Conservation (phyloP, 1,140 invertebrate species). For the Anastrepha ludens region DNA sequence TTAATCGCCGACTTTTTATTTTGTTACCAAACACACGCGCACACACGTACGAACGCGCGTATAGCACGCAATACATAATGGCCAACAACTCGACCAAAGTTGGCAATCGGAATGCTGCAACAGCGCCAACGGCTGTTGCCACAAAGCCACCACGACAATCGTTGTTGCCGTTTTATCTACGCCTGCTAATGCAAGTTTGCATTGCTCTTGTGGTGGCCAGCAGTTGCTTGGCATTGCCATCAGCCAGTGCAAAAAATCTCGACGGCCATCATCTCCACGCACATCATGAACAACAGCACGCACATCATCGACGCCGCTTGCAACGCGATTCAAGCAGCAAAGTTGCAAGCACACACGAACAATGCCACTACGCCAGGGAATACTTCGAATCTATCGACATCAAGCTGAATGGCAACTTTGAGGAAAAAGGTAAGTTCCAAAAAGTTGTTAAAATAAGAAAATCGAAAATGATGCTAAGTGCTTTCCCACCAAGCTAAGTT, state of each 20-base stretch:
- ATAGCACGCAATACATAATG: neutral
- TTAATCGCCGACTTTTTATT: too few species aligned
- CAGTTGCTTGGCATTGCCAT: conserved; percentile 15
- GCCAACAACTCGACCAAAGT: conserved; percentile 3
- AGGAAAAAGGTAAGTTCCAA: conserved; percentile 67
- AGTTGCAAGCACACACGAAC: conserved; percentile 55
- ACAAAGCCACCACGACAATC: neutral
- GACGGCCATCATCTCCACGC: conserved; percentile 52
- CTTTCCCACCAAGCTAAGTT: neutral
- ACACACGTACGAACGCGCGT: neutral
- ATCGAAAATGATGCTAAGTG: neutral
- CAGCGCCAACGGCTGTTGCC: neutral
- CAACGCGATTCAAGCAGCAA: conserved; percentile 67
- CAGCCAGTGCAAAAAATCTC: conserved; percentile 52
- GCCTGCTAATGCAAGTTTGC: conserved; percentile 27
- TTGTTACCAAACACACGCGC: neutral
- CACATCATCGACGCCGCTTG: conserved; percentile 65
- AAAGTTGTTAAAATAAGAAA: neutral
- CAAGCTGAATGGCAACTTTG: conserved; percentile 65
- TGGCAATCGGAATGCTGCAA: neutral
- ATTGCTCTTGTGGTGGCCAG: conserved; percentile 16
- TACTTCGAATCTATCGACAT: conserved; percentile 72
- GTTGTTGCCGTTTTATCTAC: neutral
- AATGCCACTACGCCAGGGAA: conserved; percentile 67
- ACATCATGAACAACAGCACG: conserved; percentile 59